Evolutionary conservation across 2,888 invertebrate genomes (phyloP), one percentile per base, ranked within the genome.

Genomic region (Imbricaverruca yamaguchii): DNA sequence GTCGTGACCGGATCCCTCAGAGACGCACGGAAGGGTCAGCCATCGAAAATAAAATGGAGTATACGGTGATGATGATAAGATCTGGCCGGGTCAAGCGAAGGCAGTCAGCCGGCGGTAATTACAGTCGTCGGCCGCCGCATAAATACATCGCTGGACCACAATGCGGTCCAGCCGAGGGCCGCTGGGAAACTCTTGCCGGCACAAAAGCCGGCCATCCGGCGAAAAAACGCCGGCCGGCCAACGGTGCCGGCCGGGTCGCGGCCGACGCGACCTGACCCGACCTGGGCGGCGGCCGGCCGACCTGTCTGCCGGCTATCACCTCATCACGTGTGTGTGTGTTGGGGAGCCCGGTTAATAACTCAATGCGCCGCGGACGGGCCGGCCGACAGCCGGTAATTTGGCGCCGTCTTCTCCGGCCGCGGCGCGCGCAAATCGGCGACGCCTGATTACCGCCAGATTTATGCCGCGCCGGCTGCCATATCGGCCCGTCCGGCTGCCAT

Each of bases 391-490:
- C 74, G 15, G 74, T 55, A 53, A 55, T 55, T 74, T 53, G 53
- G 74, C 21, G 74, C 18, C 74, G 74, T 23, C 74, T 39, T 53
- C 69, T 39, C 39, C 13, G 55, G 74, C 55, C 18, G 18, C 13
- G 39, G 69, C 69, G 69, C 69, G 69, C 74, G 74, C 65, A 12
- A 15, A 21, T 25, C 67, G 23, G 53, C 55, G 53, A 2, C 74
- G 9, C 3, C 74, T 55, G 74, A 74, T 74, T 74, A 74, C 15
- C 55, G 74, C 55, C 74, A 55, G 55, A 74, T 74, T 74, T 74
- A 55, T 74, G 74, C 55, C 74, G 74, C 74, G 69, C 69, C 69
- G 25, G 69, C 69, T 25, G 69, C 69, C 69, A 39, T 39, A 39
- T 69, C 39, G 69, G 69, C 39, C 25, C 39, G 39, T n/a, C n/a